Evolutionary conservation across 2,888 invertebrate species (phyloP).

Genomic region (Laothoe populi): DNA sequence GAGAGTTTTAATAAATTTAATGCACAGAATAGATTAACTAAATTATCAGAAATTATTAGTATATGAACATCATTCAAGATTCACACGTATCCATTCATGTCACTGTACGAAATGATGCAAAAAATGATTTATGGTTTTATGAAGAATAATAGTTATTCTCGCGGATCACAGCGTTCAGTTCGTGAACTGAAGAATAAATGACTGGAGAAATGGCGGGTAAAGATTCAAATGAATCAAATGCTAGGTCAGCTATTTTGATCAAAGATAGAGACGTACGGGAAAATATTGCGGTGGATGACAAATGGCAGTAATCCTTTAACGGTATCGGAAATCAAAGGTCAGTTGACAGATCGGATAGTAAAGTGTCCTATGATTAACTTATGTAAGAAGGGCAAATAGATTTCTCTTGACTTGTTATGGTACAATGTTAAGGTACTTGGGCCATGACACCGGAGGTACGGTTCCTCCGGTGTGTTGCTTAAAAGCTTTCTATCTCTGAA

Average conservation of each 20-base stretch:
- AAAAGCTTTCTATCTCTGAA: not conserved
- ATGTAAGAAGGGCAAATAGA: too few species aligned
- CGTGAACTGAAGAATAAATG: not conserved
- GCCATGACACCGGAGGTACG: too few species aligned
- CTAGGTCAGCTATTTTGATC: not conserved
- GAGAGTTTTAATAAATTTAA: too few species aligned
- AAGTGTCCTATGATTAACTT: too few species aligned
- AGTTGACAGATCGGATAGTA: not conserved
- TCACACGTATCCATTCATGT: conserved; percentile 3
- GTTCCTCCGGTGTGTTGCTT: too few species aligned
- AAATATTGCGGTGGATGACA: not conserved
- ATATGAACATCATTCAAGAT: not conserved
- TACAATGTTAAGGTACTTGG: too few species aligned
- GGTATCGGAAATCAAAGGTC: not conserved
- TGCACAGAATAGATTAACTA: too few species aligned
- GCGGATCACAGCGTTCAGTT: conserved; percentile 2
- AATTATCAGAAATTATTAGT: not conserved
- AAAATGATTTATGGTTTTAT: conserved; percentile 26
- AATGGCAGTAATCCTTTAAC: not conserved
- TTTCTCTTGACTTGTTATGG: too few species aligned
- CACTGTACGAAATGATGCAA: conserved; percentile 27
- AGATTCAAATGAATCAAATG: not conserved
- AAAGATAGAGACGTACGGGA: not conserved
- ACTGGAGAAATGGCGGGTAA: not conserved
- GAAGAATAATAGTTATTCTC: conserved; percentile 14